Evolutionary conservation across 2,113 vertebrate genomes (phyloP).

Genomic region (Aldabrachelys gigantea): DNA sequence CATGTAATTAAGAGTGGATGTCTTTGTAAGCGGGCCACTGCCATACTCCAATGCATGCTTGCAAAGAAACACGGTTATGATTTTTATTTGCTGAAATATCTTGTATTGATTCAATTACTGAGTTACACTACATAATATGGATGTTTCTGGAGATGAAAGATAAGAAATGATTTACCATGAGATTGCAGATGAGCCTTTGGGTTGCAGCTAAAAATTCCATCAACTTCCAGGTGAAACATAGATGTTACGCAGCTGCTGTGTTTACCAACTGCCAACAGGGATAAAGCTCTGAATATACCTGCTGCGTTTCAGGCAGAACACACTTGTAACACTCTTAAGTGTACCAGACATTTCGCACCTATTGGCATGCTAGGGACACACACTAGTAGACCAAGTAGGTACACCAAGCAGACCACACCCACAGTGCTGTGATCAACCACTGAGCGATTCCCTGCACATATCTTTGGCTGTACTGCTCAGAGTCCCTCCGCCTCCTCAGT

Average conservation of each 20-base stretch:
- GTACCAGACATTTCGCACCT: background rate
- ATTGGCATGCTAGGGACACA: background rate
- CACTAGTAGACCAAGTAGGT: background rate
- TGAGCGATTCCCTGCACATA: constrained; percentile 5
- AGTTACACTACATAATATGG: no score
- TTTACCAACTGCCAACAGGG: background rate
- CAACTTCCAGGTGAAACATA: background rate
- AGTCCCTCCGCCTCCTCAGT: background rate
- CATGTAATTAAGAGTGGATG: background rate
- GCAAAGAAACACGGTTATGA: background rate
- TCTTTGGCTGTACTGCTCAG: background rate
- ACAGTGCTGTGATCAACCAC: background rate
- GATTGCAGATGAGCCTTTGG: background rate
- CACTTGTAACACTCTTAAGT: background rate
- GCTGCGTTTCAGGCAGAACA: background rate
- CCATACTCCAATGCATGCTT: background rate
- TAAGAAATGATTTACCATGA: background rate
- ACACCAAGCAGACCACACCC: background rate
- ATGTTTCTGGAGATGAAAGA: background rate
- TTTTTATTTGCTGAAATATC: background rate
- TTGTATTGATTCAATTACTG: background rate
- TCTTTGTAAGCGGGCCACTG: background rate
- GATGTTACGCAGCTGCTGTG: background rate
- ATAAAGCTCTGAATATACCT: background rate
- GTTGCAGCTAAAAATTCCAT: background rate